Conservation (phyloP, 2,797 vertebrate genomes). For the Vireo griseus region DNA sequence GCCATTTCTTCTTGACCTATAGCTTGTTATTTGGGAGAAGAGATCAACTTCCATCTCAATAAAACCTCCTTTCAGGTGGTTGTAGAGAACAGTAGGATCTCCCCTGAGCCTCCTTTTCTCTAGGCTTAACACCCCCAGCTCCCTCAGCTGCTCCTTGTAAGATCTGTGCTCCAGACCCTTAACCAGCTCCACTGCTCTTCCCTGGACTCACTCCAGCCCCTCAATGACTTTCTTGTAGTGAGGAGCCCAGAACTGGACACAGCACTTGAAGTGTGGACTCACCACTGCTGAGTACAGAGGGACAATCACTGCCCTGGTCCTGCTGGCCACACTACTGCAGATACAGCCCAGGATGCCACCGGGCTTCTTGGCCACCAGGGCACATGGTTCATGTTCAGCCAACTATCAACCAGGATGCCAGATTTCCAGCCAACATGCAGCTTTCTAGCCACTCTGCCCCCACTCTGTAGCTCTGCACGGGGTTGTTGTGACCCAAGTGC, state of each 20-base stretch:
- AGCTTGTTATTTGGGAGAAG: neutral
- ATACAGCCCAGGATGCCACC: neutral
- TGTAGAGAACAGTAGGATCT: neutral
- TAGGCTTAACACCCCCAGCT: neutral
- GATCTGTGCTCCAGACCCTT: neutral
- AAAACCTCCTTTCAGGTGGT: neutral
- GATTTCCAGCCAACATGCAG: neutral
- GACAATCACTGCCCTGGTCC: neutral
- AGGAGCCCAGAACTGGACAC: neutral
- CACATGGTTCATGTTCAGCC: neutral
- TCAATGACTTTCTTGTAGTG: neutral
- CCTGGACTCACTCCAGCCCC: neutral
- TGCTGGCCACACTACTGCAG: neutral
- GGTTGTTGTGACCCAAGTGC: neutral
- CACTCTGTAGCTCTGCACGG: accelerated
- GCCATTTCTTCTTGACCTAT: neutral
- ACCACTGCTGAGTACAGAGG: neutral
- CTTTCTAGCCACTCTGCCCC: neutral
- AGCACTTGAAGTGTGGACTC: neutral
- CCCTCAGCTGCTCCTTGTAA: neutral
- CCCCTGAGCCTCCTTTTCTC: neutral
- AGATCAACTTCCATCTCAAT: neutral
- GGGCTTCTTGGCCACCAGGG: neutral
- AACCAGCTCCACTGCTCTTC: accelerated
- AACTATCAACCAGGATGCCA: neutral